Base-by-base conservation (phyloP, 2,888 invertebrate species). In the Acleris cristana region DNA sequence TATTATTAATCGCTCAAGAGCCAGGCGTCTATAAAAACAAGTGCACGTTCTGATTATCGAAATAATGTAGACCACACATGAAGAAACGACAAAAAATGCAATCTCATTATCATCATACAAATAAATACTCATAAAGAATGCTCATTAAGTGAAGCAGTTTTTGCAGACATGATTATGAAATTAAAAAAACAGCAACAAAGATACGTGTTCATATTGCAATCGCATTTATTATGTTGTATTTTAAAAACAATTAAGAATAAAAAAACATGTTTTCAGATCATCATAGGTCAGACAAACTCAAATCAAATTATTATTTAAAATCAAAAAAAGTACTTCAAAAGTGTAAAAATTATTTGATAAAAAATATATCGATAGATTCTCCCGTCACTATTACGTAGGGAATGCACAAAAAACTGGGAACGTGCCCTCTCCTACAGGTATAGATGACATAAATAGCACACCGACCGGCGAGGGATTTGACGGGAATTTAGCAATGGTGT, bases 351-450 rank as follows among this genome's bases (percentile, higher is more conserved):
- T 4, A 40, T 14, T 40, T 6, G 7, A n/a, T 48, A 7, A 48
- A 48, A 48, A 48, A n/a, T 18, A 10, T 54, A 48, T 62, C 62
- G 62, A 62, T 62, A 48, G 14, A n/a, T 10, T 2, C 4, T 6
- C 3, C 12, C 67, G 2, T 54, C 62, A 18, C 63, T 54, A 58
- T n/a, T 14, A 10, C 18, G 34, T 45, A 40, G 56, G 56, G 53
- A 54, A n/a, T 18, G 62, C 6, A 48, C 58, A 67, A 67, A 67
- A 67, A 67, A 63, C 62, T 30, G 57, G 67, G 67, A 67, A 53
- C 67, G 67, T 67, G 62, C 67, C 34, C 59, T 48, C 48, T 44
- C 58, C 16, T 49, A 57, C 67, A 67, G 67, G 67, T 67, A 67
- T 67, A 67, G 62, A 63, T 67, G 67, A 67, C 63, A 67, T 53